phyloP scores from a whole-genome alignment of 1,140 invertebrate genomes.

The Augochlora pura region DNA sequence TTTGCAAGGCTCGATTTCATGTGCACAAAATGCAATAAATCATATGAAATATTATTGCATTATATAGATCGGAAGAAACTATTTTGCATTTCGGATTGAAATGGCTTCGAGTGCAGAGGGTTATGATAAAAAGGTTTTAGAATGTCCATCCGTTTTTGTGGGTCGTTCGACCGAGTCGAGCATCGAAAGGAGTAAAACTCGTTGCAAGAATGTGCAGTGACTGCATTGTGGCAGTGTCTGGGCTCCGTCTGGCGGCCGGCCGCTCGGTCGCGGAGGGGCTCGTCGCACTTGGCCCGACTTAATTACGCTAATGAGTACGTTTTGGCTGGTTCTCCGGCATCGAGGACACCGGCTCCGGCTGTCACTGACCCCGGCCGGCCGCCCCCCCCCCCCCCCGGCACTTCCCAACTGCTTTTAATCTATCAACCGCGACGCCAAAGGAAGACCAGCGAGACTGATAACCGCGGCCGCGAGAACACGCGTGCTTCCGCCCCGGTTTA shows the following conservation, averaged over 20 bases:
- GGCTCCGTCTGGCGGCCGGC: not conserved
- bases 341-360: constrained; percentile 4
- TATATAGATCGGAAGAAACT: no score
- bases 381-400: no score
- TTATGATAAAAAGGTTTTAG: no score
- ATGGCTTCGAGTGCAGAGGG: no score
- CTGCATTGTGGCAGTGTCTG: not conserved
- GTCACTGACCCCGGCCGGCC: constrained; percentile 38
- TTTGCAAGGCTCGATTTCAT: no score
- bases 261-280: not conserved
- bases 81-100: no score
- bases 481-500: not conserved
- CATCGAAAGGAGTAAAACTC: not conserved
- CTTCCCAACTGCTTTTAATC: not conserved
- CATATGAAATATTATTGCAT: no score
- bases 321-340: constrained; percentile 28
- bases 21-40: no score
- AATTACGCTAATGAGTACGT: constrained; percentile 62
- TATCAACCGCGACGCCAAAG: not conserved
- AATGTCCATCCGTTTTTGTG: not conserved
- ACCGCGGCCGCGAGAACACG: not conserved
- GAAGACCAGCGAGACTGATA: not conserved
- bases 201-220: not conserved
- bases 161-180: not conserved
- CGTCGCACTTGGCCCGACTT: constrained; percentile 47